Conservation (phyloP, 64 coral and sea anemone species). For the Dendrophyllia cribrosa region DNA sequence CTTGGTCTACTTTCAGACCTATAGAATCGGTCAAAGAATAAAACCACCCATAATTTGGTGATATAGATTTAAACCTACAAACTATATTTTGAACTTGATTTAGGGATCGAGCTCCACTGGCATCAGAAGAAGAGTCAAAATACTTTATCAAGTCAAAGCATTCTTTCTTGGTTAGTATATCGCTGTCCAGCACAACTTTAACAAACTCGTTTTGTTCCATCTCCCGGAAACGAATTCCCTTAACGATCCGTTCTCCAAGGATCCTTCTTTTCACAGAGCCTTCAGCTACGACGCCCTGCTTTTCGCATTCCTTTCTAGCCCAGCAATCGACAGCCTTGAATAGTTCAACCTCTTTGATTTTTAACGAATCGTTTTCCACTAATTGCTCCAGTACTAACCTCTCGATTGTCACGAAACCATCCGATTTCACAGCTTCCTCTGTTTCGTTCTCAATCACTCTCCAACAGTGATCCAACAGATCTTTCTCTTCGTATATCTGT, state of each 20-base stretch:
- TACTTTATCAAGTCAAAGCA: conserved; percentile 7
- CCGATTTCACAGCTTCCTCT: conserved; percentile 52
- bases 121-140: not conserved
- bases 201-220: conserved; percentile 53
- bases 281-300: conserved; percentile 12
- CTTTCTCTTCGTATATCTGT: not conserved
- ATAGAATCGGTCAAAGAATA: not conserved
- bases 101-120: not conserved
- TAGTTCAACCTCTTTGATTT: conserved; percentile 29
- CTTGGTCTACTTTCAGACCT: not conserved
- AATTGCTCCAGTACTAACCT: conserved; percentile 24
- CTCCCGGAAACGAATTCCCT: conserved; percentile 8
- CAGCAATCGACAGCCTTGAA: conserved; percentile 41
- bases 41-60: not conserved
- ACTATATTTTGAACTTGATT: not conserved
- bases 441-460: conserved; percentile 45
- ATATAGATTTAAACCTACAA: not conserved
- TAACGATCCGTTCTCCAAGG: conserved; percentile 41
- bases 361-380: conserved; percentile 11
- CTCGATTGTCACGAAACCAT: conserved; percentile 29
- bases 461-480: conserved; percentile 16
- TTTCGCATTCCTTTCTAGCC: conserved; percentile 22
- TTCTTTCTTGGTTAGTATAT: conserved; percentile 16
- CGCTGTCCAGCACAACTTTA: conserved; percentile 1
- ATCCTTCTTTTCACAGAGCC: conserved; percentile 29